Conservation (phyloP, 1,140 invertebrate species). For the Drosophila triauraria region DNA sequence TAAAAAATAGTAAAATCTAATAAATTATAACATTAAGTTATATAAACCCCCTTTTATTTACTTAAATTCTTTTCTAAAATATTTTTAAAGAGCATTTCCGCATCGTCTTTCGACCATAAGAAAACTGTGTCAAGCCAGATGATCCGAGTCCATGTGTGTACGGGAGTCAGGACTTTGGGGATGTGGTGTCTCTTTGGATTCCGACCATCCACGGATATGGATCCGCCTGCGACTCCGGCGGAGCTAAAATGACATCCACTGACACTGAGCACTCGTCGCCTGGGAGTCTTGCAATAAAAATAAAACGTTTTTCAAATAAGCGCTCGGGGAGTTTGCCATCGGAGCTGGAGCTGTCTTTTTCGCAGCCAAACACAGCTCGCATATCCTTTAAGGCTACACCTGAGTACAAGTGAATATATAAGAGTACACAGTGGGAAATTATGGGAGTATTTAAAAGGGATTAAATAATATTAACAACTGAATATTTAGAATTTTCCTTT, state of each 20-base stretch:
- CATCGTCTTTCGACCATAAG: not conserved
- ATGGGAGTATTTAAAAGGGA: too few species aligned
- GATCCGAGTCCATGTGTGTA: conserved; percentile 1
- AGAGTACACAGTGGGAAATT: not conserved
- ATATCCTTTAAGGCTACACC: conserved; percentile 29
- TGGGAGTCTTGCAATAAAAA: conserved; percentile 77
- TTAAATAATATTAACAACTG: too few species aligned
- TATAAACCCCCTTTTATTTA: too few species aligned
- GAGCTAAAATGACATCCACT: conserved; percentile 78
- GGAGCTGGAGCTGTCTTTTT: conserved; percentile 33
- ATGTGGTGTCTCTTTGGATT: conserved; percentile 29
- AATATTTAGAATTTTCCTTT: too few species aligned
- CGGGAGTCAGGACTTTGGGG: conserved; percentile 17
- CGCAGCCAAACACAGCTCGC: conserved; percentile 36
- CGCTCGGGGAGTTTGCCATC: conserved; percentile 56
- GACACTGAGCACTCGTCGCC: conserved; percentile 78
- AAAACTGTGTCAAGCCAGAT: not conserved
- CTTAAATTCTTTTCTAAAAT: too few species aligned
- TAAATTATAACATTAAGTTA: not conserved
- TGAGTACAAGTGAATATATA: conserved; percentile 10
- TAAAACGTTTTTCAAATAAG: conserved; percentile 83
- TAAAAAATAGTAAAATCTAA: not conserved
- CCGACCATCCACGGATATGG: conserved; percentile 22
- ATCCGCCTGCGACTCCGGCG: conserved; percentile 16
- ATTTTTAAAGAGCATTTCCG: not conserved